Base-by-base conservation (phyloP, 1,140 invertebrate genomes). In the Bombus ignitus region DNA sequence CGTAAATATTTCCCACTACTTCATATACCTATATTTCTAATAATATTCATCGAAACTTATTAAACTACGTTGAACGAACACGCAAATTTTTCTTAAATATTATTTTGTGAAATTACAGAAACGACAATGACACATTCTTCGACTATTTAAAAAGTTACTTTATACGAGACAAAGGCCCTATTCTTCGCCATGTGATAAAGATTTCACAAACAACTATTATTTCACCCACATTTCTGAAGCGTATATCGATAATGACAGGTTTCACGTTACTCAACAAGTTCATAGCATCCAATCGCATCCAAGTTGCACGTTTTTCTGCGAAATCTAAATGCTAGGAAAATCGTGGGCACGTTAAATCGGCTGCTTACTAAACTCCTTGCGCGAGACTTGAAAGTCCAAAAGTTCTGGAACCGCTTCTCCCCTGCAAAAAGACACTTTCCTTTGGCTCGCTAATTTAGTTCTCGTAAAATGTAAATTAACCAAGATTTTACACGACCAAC, bases 401-500 rank as follows among this genome's bases (percentile, higher is more conserved):
- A 47, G n/a, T 57, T 47, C 13, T n/a, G 25, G 1, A 12, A 32
- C 1, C 28, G n/a, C 44, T 28, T 53, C n/a, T 3, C 25, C 4
- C 6, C 15, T 13, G 1, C 15, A 66, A 75, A 47, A 66, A 37
- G 47, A 37, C 37, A 5, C 13, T 73, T 39, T 44, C 10, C 6
- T 5, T 13, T 15, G 13, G 18, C 25, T 81, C 32, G 57, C n/a
- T 82, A 74, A 82, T 82, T 82, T 65, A 10, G 10, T 8, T 47
- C 71, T 82, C n/a, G 25, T 66, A n/a, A 82, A 82, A 75, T 82
- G 81, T n/a, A 82, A 82, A 82, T 82, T 18, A 39, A 8, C 22
- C 15, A 25, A 15, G 71, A 62, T 82, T 75, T 75, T 65, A 35
- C 66, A 65, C n/a, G 35, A 0, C 1, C 57, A n/a, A 66, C 39